Conservation (phyloP, 2,113 vertebrate genomes). For the Callocephalon fimbriatum region DNA sequence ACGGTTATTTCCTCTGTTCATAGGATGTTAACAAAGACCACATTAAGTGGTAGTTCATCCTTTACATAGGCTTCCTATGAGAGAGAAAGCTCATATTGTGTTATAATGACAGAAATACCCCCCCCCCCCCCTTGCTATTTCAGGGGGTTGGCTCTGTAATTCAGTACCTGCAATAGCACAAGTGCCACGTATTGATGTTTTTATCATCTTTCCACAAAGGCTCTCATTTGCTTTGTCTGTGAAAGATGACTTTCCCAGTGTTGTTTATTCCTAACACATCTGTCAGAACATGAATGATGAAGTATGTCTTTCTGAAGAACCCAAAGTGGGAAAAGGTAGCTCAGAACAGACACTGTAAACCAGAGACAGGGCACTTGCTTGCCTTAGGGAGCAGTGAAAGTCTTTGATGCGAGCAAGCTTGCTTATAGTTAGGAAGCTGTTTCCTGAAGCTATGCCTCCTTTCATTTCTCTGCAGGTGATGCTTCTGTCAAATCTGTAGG, state of each 20-base stretch:
- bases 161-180: neutral
- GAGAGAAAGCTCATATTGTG: neutral
- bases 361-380: fast-evolving
- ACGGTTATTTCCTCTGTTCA: neutral
- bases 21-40: neutral
- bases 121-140: neutral
- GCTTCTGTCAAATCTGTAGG: neutral
- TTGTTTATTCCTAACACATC: neutral
- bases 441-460: neutral
- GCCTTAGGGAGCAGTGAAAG: neutral
- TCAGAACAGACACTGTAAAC: neutral
- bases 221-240: neutral
- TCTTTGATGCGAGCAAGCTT: neutral
- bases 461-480: neutral
- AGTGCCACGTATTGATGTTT: fast-evolving
- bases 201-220: neutral
- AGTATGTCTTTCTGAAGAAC: neutral
- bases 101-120: neutral
- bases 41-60: neutral
- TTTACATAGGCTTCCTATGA: neutral
- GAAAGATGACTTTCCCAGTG: neutral
- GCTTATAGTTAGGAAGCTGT: neutral
- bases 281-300: neutral
- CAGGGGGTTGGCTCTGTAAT: neutral
- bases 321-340: neutral